phyloP scores from a whole-genome alignment of 2,888 invertebrate genomes.

The Pherbina coryleti region DNA sequence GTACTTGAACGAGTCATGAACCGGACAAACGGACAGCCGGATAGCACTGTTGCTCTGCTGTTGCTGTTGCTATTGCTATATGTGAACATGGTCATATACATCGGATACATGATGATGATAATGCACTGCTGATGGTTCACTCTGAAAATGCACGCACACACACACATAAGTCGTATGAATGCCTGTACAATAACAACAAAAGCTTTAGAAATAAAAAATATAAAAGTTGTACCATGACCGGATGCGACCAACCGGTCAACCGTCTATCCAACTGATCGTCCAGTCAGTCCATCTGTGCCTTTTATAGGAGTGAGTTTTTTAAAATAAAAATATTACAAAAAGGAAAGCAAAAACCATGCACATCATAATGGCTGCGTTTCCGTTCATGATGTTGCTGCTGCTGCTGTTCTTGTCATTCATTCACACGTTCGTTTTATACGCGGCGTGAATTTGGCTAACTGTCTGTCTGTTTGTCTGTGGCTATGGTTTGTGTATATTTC shows the following conservation, averaged over 20 bases:
- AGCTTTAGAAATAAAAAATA: not conserved
- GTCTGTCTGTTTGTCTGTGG: not conserved
- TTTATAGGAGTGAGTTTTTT: not conserved
- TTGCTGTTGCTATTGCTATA: not conserved
- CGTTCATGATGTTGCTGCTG: conserved; percentile 4
- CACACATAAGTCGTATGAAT: not conserved
- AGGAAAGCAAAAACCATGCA: not conserved
- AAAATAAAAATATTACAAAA: not conserved
- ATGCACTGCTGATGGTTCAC: not conserved
- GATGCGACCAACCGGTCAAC: conserved; percentile 1
- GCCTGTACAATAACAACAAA: not conserved
- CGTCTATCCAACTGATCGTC: not conserved
- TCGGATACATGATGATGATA: not conserved
- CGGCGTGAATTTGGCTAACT: not conserved
- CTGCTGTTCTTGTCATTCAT: conserved; percentile 8
- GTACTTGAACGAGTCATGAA: not conserved
- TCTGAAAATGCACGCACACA: not conserved
- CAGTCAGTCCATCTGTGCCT: not conserved
- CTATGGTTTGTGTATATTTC: not conserved
- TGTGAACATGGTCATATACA: not conserved
- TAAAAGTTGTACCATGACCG: conserved; percentile 13
- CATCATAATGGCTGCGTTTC: conserved; percentile 28
- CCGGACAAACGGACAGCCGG: not conserved
- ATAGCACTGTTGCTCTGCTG: not conserved
- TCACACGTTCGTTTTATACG: not conserved